phyloP scores from a whole-genome alignment of 2,888 invertebrate genomes.

The Trachelus stipa region DNA sequence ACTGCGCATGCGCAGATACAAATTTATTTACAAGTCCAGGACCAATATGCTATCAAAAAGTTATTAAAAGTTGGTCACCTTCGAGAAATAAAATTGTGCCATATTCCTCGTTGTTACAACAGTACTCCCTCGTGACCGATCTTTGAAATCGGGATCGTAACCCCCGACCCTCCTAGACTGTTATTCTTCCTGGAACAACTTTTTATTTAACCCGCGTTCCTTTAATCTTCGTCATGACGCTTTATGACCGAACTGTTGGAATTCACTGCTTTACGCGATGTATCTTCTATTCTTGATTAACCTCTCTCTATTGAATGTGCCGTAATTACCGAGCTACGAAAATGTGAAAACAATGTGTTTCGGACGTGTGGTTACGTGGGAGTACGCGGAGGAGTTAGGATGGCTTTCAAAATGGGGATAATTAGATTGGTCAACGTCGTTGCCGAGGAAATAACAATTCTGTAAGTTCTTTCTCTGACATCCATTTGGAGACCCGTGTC shows the following conservation, averaged over 20 bases:
- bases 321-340: background rate
- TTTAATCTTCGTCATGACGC: background rate
- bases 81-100: slow-evolving; percentile 49
- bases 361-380: background rate
- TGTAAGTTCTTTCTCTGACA: background rate
- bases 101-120: slow-evolving; percentile 2
- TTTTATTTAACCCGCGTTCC: background rate
- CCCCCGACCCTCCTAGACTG: background rate
- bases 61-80: slow-evolving; percentile 55
- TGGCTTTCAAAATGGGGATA: background rate
- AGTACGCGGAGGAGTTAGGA: background rate
- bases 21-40: slow-evolving; percentile 51
- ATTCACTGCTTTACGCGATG: background rate
- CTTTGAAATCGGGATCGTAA: slow-evolving; percentile 17
- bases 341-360: background rate
- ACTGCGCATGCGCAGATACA: slow-evolving; percentile 30
- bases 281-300: background rate
- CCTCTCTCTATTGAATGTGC: background rate
- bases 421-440: background rate
- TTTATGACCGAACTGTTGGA: background rate
- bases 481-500: background rate
- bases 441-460: background rate
- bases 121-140: slow-evolving; percentile 43
- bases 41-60: slow-evolving; percentile 53
- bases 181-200: background rate